A percentile compares a stretch with the other conserved stretches of the same genome.
Conservation (phyloP, 92 coral and sea anemone genomes). For the Metridium senile region DNA sequence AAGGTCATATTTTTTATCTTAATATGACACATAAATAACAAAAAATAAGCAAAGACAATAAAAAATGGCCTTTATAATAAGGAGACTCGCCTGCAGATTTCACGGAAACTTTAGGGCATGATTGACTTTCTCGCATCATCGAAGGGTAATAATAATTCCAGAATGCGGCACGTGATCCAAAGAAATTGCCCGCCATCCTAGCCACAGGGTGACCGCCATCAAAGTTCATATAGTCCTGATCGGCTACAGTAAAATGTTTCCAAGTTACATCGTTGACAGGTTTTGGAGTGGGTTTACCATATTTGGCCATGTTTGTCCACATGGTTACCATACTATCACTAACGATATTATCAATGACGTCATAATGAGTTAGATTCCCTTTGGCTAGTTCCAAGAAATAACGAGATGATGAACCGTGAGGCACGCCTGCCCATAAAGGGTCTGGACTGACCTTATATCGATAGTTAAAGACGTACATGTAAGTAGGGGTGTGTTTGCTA, state of each 20-base stretch:
- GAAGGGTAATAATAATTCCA: slow-evolving; percentile 46
- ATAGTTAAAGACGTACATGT: slow-evolving; percentile 37
- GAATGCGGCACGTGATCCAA: slow-evolving; percentile 29
- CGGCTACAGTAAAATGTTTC: slow-evolving; percentile 27
- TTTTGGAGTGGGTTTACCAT: slow-evolving; percentile 41
- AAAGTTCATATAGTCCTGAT: slow-evolving; percentile 36
- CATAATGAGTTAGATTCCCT: slow-evolving; percentile 9
- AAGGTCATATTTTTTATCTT: not conserved
- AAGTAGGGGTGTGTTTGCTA: slow-evolving; percentile 31
- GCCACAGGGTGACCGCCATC: slow-evolving; percentile 41
- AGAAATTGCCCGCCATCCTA: slow-evolving; percentile 22
- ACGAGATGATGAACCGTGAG: slow-evolving; percentile 15
- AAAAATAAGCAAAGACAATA: not conserved
- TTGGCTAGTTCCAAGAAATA: slow-evolving; percentile 26
- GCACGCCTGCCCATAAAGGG: slow-evolving; percentile 35
- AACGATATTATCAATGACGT: slow-evolving; percentile 25
- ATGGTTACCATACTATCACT: slow-evolving; percentile 36
- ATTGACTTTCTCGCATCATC: slow-evolving; percentile 15
- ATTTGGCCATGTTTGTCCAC: slow-evolving; percentile 57
- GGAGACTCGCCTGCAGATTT: not conserved
- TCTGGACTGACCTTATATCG: slow-evolving; percentile 3
- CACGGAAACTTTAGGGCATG: not conserved
- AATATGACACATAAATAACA: slow-evolving; percentile 1
- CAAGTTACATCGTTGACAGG: slow-evolving; percentile 29
- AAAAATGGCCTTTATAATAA: not conserved